Conservation (phyloP, 2,888 invertebrate species). For the Blera fallax region DNA sequence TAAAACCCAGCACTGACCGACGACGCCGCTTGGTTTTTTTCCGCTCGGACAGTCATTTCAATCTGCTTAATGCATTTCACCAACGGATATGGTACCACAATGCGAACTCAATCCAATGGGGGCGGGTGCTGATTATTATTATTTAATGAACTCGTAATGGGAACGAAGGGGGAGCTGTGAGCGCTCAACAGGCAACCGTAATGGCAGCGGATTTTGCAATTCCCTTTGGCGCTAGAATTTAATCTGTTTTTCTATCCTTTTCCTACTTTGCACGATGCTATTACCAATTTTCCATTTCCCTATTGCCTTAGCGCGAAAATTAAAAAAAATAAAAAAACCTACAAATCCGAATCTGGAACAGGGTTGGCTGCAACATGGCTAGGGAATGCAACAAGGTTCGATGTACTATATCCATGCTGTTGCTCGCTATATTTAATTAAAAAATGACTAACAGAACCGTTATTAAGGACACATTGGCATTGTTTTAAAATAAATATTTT, state of each 20-base stretch:
- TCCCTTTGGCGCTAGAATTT: conserved; percentile 67
- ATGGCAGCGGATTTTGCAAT: conserved; percentile 57
- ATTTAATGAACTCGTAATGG: conserved; percentile 66
- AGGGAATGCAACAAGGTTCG: conserved; percentile 9
- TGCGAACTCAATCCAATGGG: conserved; percentile 13
- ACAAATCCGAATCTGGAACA: conserved; percentile 13
- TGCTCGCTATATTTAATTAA: conserved; percentile 19
- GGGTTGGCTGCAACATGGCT: not conserved
- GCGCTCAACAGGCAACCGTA: conserved; percentile 59
- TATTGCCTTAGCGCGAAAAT: conserved; percentile 57
- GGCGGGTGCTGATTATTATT: conserved; percentile 56
- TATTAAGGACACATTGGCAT: conserved; percentile 23
- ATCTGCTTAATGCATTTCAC: conserved; percentile 70
- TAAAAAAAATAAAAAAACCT: conserved; percentile 62
- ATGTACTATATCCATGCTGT: not conserved
- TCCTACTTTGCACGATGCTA: conserved; percentile 5
- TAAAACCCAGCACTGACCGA: conserved; percentile 4
- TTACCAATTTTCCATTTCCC: conserved; percentile 53
- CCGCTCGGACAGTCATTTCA: conserved; percentile 66
- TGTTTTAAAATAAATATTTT: conserved; percentile 21
- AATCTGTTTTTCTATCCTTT: conserved; percentile 46
- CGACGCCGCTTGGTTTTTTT: conserved; percentile 4
- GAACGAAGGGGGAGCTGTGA: not conserved
- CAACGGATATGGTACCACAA: conserved; percentile 32
- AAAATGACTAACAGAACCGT: not conserved